Evolutionary conservation across 2,888 invertebrate genomes (phyloP).

Genomic region (Eristalinus aeneus): DNA sequence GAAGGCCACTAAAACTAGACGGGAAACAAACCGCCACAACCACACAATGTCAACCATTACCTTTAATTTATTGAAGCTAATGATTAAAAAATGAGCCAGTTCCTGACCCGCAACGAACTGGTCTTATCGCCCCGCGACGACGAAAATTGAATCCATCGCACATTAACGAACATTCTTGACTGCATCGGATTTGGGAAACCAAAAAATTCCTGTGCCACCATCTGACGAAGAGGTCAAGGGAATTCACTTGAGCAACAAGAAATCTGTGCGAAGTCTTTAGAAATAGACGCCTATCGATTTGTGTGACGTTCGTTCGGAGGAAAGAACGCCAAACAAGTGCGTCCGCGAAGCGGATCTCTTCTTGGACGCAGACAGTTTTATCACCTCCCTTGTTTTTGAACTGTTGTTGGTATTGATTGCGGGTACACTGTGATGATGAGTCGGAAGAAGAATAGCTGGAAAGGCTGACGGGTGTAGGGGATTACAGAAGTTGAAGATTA

Average conservation of each 20-base stretch:
- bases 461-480: not conserved
- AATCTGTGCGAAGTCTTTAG: not conserved
- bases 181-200: slow-evolving; percentile 7
- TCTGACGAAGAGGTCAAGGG: not conserved
- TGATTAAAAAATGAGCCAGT: slow-evolving; percentile 40
- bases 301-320: not conserved
- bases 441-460: not conserved
- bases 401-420: not conserved
- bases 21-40: not conserved
- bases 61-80: slow-evolving; percentile 45
- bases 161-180: not conserved
- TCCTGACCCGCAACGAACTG: slow-evolving; percentile 4
- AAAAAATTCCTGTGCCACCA: not conserved
- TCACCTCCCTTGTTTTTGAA: slow-evolving; percentile 8
- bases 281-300: not conserved
- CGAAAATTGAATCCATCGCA: not conserved
- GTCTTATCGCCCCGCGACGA: slow-evolving; percentile 14
- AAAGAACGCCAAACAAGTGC: not conserved
- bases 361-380: slow-evolving; percentile 25
- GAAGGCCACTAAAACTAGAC: not conserved
- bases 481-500: not conserved
- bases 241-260: not conserved
- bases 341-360: slow-evolving; percentile 8
- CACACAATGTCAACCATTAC: slow-evolving; percentile 27
- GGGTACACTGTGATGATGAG: not conserved